Evolutionary conservation across 2,888 invertebrate genomes (phyloP), one percentile per base, ranked within the genome.

Genomic region (Drosophila sordidapex): DNA sequence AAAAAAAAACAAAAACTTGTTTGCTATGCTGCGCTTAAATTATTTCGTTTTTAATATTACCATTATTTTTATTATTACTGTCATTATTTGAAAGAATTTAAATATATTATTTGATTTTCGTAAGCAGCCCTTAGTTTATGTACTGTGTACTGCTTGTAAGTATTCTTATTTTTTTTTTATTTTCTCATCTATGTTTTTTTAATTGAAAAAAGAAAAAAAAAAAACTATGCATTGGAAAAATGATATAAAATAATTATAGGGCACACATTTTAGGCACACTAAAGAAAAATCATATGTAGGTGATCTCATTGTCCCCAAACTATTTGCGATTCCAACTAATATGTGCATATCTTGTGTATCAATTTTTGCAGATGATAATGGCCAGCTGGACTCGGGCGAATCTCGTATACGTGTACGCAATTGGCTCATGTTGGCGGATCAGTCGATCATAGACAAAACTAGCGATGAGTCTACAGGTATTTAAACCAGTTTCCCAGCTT

Each of bases 381-480:
- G 61, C 21, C 74, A 74, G 36, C 66, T 76, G n/a, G 82, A 86
- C 40, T 62, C 77, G 0, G 83, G 82, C 10, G 92, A 92, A 75
- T 93, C 93, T 49, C 90, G 93, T 52, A 93, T 93, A 59, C 90
- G 93, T 10, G 93, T 93, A n/a, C 92, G 93, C 53, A 93, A 93
- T 74, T 93, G 93, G 93, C 81, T 93, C 43, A 93, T 93, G 93
- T 75, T 93, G 78, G 93, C 93, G 10, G 93, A 93, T 89, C 91
- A 92, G 61, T 92, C 92, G 60, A 90, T 92, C 52, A 87, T 92
- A 21, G 91, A 86, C 40, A 90, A 92, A 51, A 79, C 67, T 21
- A 51, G 73, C 31, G 80, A 84, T 54, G 82, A 76, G 2, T 46
- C 79, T 27, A 46, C 91, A 85, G 91, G 91, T 91, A 90, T 82